Conservation (phyloP, 2,797 vertebrate genomes). For the Sebastes umbrosus region DNA sequence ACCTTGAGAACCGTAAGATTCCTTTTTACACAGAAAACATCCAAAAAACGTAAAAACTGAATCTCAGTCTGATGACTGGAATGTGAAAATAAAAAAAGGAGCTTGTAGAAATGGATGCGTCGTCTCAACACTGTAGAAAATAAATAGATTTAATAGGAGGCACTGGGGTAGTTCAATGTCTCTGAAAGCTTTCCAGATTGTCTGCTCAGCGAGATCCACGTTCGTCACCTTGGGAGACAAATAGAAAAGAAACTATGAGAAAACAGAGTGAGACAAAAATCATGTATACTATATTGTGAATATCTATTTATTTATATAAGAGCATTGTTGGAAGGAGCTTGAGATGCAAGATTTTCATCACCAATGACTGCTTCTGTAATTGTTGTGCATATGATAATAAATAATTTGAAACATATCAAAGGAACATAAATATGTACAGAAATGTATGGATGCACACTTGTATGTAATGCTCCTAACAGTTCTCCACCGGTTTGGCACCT, state of each 20-base stretch:
- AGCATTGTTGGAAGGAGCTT: neutral
- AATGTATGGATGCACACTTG: neutral
- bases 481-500: neutral
- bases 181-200: conserved; percentile 60
- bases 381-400: no score
- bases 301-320: neutral
- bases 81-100: conserved; percentile 14
- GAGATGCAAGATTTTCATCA: no score
- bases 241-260: neutral
- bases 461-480: neutral
- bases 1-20: conserved; percentile 28
- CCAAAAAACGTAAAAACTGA: conserved; percentile 12
- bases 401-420: neutral
- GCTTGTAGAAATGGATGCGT: conserved; percentile 28
- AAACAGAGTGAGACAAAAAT: neutral
- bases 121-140: conserved; percentile 56
- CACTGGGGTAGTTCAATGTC: conserved; percentile 68
- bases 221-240: conserved; percentile 35
- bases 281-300: neutral
- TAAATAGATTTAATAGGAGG: conserved; percentile 68
- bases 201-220: conserved; percentile 43
- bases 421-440: neutral
- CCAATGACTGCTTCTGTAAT: no score
- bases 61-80: conserved; percentile 1
- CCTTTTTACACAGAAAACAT: conserved; percentile 21